Base-by-base conservation (phyloP, 2,888 invertebrate genomes). In the Oscheius sp. region DNA sequence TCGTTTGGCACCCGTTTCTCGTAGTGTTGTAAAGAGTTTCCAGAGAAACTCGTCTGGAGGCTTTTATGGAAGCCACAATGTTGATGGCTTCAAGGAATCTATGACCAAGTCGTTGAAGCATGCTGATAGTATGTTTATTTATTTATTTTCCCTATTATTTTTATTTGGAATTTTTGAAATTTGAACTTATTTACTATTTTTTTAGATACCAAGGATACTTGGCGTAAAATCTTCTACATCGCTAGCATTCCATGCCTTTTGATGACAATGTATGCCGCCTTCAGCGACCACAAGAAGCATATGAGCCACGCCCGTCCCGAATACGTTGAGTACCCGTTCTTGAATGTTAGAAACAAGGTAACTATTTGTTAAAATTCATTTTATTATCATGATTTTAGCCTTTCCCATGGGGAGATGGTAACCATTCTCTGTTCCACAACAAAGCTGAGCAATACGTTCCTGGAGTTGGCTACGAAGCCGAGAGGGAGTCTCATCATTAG, bases 341-440 rank as follows among this genome's bases (percentile, higher is more conserved):
- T 86, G 76, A 86, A 83, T 79, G 82, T 84, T 59, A 79, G 81
- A 72, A 83, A 82, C 80, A 83, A 83, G 83, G 83, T 83, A 43
- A 49, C 55, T 61, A 2, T 2, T 41, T 56, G 9, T 43, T n/a
- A 55, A 43, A 9, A 0, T 70, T 55, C 13, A 55, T 55, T 23
- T 55, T 55, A 55, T 21, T 55, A 18, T 6, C 16, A 55, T 59
- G 46, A 64, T 72, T 79, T 75, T 76, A 93, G 93, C 92, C 93
- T 81, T 95, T 95, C 91, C 95, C 95, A 71, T 96, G 95, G 95
- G 95, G 95, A 83, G 95, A 95, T 88, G 96, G 96, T 78, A 93
- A 93, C 89, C 93, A 93, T 88, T 91, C 93, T 7, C 91, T 96
- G 76, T 94, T 96, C 92, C 95, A 95, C 91, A 95, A 95, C 78